Conservation (phyloP, 2,797 vertebrate genomes). For the Rhinichthys osculus region DNA sequence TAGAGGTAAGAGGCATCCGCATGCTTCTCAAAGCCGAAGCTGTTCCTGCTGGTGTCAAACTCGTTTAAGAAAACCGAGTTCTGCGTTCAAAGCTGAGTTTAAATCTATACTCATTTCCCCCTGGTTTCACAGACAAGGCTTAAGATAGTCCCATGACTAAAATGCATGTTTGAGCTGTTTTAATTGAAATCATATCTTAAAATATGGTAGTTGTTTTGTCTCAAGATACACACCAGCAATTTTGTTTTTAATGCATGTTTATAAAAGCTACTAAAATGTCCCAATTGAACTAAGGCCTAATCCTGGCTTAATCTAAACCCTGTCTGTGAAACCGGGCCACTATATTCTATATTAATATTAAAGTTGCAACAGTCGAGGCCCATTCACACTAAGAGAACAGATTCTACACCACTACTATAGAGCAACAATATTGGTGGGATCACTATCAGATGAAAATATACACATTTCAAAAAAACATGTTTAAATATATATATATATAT, state of each 20-base stretch:
- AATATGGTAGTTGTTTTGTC: background rate
- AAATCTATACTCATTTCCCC: too few relatives aligned
- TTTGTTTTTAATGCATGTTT: background rate
- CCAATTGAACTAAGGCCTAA: background rate
- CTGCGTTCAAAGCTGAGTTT: background rate
- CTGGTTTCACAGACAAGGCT: background rate
- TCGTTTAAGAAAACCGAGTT: background rate
- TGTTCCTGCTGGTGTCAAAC: background rate
- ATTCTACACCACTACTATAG: background rate
- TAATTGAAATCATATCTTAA: background rate
- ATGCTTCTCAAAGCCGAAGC: background rate
- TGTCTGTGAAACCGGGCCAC: background rate
- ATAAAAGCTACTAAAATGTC: background rate
- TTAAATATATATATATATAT: too few relatives aligned
- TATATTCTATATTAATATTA: background rate
- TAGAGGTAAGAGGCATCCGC: slow-evolving; percentile 2
- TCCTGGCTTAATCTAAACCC: background rate
- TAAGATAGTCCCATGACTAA: background rate
- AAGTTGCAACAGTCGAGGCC: background rate
- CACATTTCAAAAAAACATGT: too few relatives aligned
- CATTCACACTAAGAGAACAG: background rate
- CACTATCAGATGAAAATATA: too few relatives aligned
- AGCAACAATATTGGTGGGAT: background rate
- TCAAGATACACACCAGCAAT: background rate
- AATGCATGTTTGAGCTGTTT: background rate